Evolutionary conservation across 30 jellyfish, hydroid and myxozoan species (phyloP).

Genomic region (Pelagia noctiluca): DNA sequence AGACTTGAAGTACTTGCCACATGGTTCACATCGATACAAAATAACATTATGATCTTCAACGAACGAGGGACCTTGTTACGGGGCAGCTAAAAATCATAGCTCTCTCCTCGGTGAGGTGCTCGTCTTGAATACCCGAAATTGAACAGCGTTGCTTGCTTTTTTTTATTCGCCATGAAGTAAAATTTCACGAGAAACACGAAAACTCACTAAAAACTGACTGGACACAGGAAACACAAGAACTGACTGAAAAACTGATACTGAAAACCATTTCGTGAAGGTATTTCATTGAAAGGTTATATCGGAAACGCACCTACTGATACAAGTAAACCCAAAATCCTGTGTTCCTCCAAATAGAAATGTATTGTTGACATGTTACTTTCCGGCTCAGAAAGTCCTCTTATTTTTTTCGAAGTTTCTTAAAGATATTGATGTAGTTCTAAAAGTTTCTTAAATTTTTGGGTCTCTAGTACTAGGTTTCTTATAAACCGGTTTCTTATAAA

Average conservation of each 20-base stretch:
- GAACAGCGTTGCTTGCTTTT: constrained; percentile 1
- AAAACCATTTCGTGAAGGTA: not conserved
- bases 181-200: constrained; percentile 3
- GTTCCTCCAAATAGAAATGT: constrained; percentile 17
- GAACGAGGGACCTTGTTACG: constrained; percentile 19
- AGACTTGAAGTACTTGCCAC: not conserved
- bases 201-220: too few species aligned
- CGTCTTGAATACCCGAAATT: constrained; percentile 34
- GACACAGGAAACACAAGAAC: not conserved
- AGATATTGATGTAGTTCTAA: too few species aligned
- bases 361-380: too few species aligned
- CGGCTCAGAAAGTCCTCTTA: too few species aligned
- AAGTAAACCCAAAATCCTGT: constrained; percentile 26
- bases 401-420: too few species aligned
- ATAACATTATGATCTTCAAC: constrained; percentile 5
- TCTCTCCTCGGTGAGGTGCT: constrained; percentile 37
- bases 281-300: not conserved
- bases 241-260: constrained; percentile 34
- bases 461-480: too few species aligned
- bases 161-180: constrained; percentile 14
- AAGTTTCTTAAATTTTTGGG: too few species aligned
- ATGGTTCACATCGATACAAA: constrained; percentile 20
- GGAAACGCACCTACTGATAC: constrained; percentile 33
- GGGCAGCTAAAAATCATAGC: constrained; percentile 11
- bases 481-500: too few species aligned